Conservation (phyloP, 1,140 invertebrate genomes). For the Drosophila repleta region DNA sequence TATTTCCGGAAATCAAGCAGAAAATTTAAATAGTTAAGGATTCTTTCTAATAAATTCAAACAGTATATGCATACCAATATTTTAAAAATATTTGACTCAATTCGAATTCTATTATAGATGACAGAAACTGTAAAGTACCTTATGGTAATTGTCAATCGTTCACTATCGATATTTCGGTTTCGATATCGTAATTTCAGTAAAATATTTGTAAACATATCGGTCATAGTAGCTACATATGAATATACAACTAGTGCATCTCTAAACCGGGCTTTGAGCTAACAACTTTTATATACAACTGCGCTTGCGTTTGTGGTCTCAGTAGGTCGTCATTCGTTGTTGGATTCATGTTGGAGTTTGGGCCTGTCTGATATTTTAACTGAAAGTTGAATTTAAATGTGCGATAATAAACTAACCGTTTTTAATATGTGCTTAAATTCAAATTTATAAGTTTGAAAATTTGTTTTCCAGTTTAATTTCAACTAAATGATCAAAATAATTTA, state of each 20-base stretch:
- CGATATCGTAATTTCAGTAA: background rate
- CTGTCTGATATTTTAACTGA: slow-evolving; percentile 18
- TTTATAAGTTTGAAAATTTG: slow-evolving; percentile 23
- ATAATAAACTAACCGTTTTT: slow-evolving; percentile 36
- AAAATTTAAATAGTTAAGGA: too few relatives aligned
- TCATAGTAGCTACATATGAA: background rate
- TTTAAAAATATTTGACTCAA: too few relatives aligned
- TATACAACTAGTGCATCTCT: slow-evolving; percentile 13
- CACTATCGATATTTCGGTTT: background rate
- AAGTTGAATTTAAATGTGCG: slow-evolving; percentile 56
- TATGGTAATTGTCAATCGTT: background rate
- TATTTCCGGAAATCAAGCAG: too few relatives aligned
- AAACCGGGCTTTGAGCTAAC: slow-evolving; percentile 14
- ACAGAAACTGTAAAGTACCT: background rate
- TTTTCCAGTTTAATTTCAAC: slow-evolving; percentile 33
- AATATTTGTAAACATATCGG: background rate
- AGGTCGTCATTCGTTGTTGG: slow-evolving; percentile 44
- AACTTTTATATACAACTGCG: slow-evolving; percentile 49
- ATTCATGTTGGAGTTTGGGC: slow-evolving; percentile 36
- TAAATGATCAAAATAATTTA: slow-evolving; percentile 64
- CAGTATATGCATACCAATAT: background rate
- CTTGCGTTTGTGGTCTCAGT: slow-evolving; percentile 39
- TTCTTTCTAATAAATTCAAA: background rate
- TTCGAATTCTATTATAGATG: too few relatives aligned
- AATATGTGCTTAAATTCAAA: slow-evolving; percentile 32